phyloP scores from a whole-genome alignment of 1,140 invertebrate genomes.

The Drosophila jambulina region DNA sequence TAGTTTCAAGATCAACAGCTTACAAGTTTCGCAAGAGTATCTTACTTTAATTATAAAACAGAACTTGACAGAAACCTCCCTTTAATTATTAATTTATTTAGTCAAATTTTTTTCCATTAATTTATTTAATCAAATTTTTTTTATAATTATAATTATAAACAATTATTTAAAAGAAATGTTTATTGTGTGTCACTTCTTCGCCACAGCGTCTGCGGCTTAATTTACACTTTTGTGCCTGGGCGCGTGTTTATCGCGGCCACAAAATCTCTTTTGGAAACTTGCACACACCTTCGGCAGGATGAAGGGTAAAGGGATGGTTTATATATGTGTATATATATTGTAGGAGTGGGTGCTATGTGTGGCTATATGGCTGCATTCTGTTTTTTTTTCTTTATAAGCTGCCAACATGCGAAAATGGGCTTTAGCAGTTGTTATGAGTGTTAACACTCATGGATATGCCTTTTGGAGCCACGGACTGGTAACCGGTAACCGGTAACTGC shows the following conservation, averaged over 20 bases:
- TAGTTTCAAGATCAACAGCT: too few relatives aligned
- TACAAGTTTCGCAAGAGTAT: too few relatives aligned
- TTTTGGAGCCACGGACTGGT: constrained; percentile 37
- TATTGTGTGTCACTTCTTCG: constrained; percentile 33
- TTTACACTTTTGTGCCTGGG: constrained; percentile 81
- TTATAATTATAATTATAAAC: too few relatives aligned
- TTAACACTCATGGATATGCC: constrained; percentile 80
- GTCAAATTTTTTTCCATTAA: neutral
- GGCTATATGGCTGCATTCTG: constrained; percentile 60
- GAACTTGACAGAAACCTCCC: neutral
- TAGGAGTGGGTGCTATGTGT: constrained; percentile 51
- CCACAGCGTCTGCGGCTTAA: constrained; percentile 71
- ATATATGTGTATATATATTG: neutral
- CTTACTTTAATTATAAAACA: too few relatives aligned
- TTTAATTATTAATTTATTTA: neutral
- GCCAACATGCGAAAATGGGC: constrained; percentile 84
- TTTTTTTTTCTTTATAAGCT: constrained; percentile 74
- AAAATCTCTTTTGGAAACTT: constrained; percentile 75
- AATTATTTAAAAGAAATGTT: constrained; percentile 1
- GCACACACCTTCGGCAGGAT: constrained; percentile 42
- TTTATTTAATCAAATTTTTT: neutral
- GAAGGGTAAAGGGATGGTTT: constrained; percentile 13
- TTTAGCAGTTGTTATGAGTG: constrained; percentile 83
- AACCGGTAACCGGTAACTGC: constrained; percentile 43
- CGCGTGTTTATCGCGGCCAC: constrained; percentile 80